These are phyloP conservation scores for Selene dorsalis DNA, from an alignment of 2,797 vertebrate species.

Conservation along the genomic window DNA sequence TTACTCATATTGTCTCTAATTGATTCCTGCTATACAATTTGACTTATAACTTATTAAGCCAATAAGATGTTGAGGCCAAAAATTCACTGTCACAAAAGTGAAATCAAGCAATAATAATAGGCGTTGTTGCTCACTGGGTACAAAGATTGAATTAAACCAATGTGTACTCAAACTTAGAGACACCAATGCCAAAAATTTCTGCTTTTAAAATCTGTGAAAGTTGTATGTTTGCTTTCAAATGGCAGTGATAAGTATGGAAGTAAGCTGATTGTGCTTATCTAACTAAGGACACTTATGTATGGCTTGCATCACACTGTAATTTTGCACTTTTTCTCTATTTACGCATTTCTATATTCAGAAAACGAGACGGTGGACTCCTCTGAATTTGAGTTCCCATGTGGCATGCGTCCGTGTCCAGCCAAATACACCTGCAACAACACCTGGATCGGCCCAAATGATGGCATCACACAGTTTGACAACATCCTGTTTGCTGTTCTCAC, in stretches of 20 bases:
- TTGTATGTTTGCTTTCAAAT: background rate
- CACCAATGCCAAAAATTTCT: background rate
- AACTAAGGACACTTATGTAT: background rate
- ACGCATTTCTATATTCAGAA: slow-evolving; percentile 61
- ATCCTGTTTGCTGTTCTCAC: slow-evolving; percentile 98
- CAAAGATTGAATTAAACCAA: slow-evolving; percentile 1
- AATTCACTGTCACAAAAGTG: background rate
- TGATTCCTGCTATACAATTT: background rate
- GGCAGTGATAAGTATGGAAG: background rate
- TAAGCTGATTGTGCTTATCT: background rate
- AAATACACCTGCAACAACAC: slow-evolving; percentile 87
- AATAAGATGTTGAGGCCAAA: background rate
- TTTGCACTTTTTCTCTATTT: background rate
- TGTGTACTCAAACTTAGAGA: background rate
- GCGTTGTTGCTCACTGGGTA: background rate
- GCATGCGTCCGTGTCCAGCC: slow-evolving; percentile 89
- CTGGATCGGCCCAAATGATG: slow-evolving; percentile 97
- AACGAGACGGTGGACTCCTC: slow-evolving; percentile 84
- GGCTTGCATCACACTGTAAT: background rate
- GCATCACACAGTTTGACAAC: slow-evolving; percentile 99
- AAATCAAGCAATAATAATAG: background rate
- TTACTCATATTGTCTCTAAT: background rate
- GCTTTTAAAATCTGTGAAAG: background rate
- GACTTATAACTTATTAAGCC: background rate
- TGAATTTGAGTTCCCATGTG: slow-evolving; percentile 92